Evolutionary conservation across 1,140 invertebrate species (phyloP), one percentile per base, ranked within the genome.

Genomic region (Bombus balteatus): DNA sequence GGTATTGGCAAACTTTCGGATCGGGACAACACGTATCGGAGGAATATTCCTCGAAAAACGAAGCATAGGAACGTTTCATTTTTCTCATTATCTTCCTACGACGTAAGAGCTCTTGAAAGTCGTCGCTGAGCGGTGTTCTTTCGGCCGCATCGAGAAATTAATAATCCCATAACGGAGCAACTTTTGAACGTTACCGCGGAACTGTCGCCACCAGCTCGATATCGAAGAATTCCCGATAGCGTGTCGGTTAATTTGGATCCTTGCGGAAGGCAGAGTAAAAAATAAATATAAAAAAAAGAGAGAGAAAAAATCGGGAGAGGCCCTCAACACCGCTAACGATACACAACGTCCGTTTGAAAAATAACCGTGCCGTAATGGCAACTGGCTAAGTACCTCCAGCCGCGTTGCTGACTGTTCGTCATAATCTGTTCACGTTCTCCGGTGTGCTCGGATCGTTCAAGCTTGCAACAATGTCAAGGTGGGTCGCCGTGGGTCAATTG

Each of bases 301-400:
- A 3, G 18, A 22, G 15, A n/a, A 47, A 12, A n/a, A 73, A 62
- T 76, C 13, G 32, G 34, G 47, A 62, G 62, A 53, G 28, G 22
- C n/a, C 62, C 65, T 59, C 68, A 79, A 62, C 68, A 22, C 71
- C 47, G 79, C 39, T 89, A 89, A 89, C 80, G 88, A 89, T 89
- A 89, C 89, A 66, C 62, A 53, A 53, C 71, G 57, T 37, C 70
- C 34, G 65, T 37, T 89, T 89, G 88, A 89, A 89, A 89, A 89
- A 89, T 89, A 77, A 66, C 78, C 25, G 15, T 25, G 47, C 80
- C 43, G 66, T 89, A 89, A 89, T 77, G 85, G 89, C 59, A 66
- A n/a, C 57, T 37, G 41, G 59, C 47, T 89, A 89, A 89, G 88
- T 87, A 83, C 57, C 83, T 82, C 25, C 13, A 32, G 32, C 43